phyloP scores from a whole-genome alignment of 1,140 invertebrate genomes.

The Conus betulinus region DNA sequence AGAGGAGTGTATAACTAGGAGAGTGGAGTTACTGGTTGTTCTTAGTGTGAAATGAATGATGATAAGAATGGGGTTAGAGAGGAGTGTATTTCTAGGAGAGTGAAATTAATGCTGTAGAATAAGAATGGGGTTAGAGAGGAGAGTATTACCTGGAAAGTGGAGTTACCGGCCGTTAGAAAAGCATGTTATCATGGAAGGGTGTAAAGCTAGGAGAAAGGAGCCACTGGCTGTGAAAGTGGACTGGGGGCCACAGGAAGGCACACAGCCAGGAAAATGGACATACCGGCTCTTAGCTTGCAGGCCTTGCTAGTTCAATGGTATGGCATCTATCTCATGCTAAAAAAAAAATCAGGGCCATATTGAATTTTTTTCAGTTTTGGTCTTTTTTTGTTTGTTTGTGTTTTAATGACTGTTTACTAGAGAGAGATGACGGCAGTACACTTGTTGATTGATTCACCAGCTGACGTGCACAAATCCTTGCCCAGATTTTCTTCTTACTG shows the following conservation, averaged over 20 bases:
- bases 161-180: too few species aligned
- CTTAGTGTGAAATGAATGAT: too few species aligned
- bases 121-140: too few species aligned
- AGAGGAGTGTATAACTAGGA: too few species aligned
- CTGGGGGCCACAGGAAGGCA: too few species aligned
- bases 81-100: too few species aligned
- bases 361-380: not conserved
- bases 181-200: too few species aligned
- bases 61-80: too few species aligned
- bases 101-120: too few species aligned
- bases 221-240: too few species aligned
- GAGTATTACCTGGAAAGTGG: too few species aligned
- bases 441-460: not conserved
- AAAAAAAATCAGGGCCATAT: not conserved
- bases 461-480: not conserved
- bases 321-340: not conserved
- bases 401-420: not conserved
- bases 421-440: not conserved
- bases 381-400: not conserved
- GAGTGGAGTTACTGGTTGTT: too few species aligned
- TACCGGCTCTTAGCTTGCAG: not conserved
- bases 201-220: not conserved
- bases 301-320: not conserved
- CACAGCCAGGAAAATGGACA: not conserved
- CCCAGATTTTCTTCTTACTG: not conserved